Evolutionary conservation across 2,888 invertebrate species (phyloP).

Genomic region (Athalia rosae): DNA sequence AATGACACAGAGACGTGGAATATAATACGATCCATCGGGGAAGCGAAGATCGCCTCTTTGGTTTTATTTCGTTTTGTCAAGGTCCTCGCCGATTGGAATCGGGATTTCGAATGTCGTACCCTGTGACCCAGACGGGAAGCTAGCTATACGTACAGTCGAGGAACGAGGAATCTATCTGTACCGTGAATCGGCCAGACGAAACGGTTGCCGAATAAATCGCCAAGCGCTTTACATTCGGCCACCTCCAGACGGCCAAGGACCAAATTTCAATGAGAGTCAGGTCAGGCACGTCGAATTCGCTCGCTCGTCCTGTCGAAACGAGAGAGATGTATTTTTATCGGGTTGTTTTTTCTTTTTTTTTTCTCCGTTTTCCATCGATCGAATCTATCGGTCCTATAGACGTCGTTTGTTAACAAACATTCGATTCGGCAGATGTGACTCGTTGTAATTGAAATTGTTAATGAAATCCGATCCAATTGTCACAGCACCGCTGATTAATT

Average conservation of each 20-base stretch:
- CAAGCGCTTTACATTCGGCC: not conserved
- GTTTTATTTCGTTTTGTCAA: not conserved
- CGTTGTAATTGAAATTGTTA: slow-evolving; percentile 15
- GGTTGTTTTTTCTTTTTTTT: no score
- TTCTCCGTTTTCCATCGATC: not conserved
- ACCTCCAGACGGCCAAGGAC: slow-evolving; percentile 33
- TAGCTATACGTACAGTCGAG: not conserved
- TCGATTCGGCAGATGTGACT: no score
- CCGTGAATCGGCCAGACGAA: slow-evolving; percentile 32
- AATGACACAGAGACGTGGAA: no score
- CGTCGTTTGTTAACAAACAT: no score
- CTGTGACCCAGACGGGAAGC: slow-evolving; percentile 34
- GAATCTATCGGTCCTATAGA: no score
- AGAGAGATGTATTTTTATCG: not conserved
- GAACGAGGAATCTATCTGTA: slow-evolving; percentile 3
- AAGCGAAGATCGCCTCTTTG: no score
- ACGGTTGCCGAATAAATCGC: slow-evolving; percentile 43
- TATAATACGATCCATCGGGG: no score
- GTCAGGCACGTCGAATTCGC: not conserved
- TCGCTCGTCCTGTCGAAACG: no score
- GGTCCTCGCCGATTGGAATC: not conserved
- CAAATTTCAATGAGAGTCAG: slow-evolving; percentile 29
- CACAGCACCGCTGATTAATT: slow-evolving; percentile 66
- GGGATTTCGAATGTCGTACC: not conserved
- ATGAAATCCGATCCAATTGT: slow-evolving; percentile 61